Base-by-base conservation (phyloP, 2,888 invertebrate genomes). In the Steinernema hermaphroditum region DNA sequence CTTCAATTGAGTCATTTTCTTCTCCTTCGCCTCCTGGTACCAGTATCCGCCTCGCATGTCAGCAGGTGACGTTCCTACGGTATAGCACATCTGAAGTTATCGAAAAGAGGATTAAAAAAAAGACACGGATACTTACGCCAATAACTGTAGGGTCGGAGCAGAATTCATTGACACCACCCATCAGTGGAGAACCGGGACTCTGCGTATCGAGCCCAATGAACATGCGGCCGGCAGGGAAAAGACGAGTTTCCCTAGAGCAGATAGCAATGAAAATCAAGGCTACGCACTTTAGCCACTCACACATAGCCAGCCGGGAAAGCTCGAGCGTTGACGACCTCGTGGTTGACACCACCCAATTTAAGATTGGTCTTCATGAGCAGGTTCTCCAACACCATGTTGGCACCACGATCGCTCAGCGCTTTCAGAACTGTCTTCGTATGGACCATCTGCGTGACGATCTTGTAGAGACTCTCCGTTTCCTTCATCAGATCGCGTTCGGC, bases 141-240 rank as follows among this genome's bases (percentile, higher is more conserved):
- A 62, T 32, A 16, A 62, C 32, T 2, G 62, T 62, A 16, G 62
- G 62, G 32, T 34, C 34, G 1, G 62, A 32, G 32, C 27, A n/a
- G 19, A 62, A 62, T 32, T 62, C 62, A 19, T 62, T 62, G 1
- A 2, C 14, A 19, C 16, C 27, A 19, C 62, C 62, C 32, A 62
- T 29, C 12, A 62, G 16, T 32, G 62, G 62, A 1, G 62, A 62
- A 4, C 62, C 62, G 19, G 62, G 62, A 14, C 29, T 8, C 62
- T 62, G 62, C 32, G 32, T 29, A 19, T 62, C 62, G 24, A 54
- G 27, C 27, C 62, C 62, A 62, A 62, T 62, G n/a, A 62, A 62
- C 16, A 62, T 32, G 16, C 62, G 62, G 34, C 32, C 32, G 2
- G 14, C 14, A 2, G 62, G 62, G 34, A 62, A 62, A 1, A 62